phyloP scores from a whole-genome alignment of 2,113 vertebrate genomes.

The Theristicus caerulescens region DNA sequence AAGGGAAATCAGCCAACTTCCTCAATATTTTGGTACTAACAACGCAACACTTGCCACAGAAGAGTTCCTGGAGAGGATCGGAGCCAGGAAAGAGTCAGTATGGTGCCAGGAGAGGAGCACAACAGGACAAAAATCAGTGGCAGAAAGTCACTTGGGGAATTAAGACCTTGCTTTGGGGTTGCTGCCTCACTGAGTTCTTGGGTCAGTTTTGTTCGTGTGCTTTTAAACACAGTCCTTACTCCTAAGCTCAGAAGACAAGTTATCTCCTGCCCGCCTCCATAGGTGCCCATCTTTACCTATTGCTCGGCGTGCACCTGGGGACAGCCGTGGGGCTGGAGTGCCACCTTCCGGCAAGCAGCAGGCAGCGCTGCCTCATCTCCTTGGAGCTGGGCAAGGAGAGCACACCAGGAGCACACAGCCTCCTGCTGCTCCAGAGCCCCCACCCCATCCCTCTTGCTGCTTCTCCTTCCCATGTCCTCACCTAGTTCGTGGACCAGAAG shows the following conservation, averaged over 20 bases:
- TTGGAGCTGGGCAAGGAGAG: not conserved
- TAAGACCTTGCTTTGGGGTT: not conserved
- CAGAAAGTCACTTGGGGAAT: not conserved
- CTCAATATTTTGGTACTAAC: slow-evolving; percentile 19
- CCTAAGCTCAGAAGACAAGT: not conserved
- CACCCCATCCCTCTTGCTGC: rapidly evolving
- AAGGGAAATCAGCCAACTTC: slow-evolving; percentile 11
- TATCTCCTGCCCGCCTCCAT: not conserved
- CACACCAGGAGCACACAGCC: too few relatives aligned
- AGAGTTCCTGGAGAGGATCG: not conserved
- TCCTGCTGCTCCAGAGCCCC: not conserved
- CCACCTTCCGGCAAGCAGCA: slow-evolving; percentile 37
- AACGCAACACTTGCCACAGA: not conserved
- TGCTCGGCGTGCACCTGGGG: not conserved
- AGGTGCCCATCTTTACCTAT: not conserved
- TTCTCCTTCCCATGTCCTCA: not conserved
- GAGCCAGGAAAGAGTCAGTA: not conserved
- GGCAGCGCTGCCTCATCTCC: not conserved
- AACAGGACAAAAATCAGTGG: not conserved
- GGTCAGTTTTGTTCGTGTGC: rapidly evolving
- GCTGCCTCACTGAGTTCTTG: not conserved
- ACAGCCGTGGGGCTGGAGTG: not conserved
- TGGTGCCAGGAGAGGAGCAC: not conserved
- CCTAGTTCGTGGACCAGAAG: not conserved
- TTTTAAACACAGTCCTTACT: not conserved